phyloP scores from a whole-genome alignment of 2,888 invertebrate genomes.

The Belgica antarctica region DNA sequence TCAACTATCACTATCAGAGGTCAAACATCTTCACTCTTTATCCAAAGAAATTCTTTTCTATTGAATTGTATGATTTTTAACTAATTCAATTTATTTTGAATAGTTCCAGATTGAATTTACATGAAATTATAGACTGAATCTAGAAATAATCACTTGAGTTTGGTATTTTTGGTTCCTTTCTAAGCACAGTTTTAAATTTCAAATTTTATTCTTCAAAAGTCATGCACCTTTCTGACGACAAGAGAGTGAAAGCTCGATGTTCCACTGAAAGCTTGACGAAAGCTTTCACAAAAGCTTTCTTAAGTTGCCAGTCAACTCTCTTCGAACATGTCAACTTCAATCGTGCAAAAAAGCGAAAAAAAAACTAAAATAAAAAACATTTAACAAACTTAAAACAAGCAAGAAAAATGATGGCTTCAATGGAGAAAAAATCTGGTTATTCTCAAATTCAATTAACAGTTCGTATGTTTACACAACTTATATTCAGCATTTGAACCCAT shows the following conservation, averaged over 20 bases:
- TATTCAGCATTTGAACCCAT: slow-evolving; percentile 8
- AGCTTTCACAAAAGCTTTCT: not conserved
- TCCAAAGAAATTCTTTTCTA: not conserved
- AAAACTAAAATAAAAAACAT: not conserved
- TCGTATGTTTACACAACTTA: not conserved
- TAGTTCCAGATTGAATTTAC: not conserved
- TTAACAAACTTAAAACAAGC: not conserved
- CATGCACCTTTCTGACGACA: not conserved
- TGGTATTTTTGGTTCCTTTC: slow-evolving; percentile 3
- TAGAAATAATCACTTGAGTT: too few species aligned
- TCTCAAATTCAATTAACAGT: too few species aligned
- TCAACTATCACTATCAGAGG: slow-evolving; percentile 38
- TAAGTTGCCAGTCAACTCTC: too few species aligned
- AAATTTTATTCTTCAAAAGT: too few species aligned
- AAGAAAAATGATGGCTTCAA: not conserved
- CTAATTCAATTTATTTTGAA: not conserved
- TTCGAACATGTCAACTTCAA: too few species aligned
- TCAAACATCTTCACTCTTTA: slow-evolving; percentile 28
- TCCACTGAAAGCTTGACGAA: not conserved
- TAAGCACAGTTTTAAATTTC: too few species aligned
- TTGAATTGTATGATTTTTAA: not conserved
- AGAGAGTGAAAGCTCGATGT: too few species aligned
- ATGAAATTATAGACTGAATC: not conserved
- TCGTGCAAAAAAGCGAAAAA: too few species aligned
- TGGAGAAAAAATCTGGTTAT: not conserved